A percentile compares a stretch with the other conserved stretches of the same genome.
These are phyloP conservation scores for Zapus hudsonius DNA, from an alignment of 2,113 vertebrate species.

Conservation along the genomic window DNA sequence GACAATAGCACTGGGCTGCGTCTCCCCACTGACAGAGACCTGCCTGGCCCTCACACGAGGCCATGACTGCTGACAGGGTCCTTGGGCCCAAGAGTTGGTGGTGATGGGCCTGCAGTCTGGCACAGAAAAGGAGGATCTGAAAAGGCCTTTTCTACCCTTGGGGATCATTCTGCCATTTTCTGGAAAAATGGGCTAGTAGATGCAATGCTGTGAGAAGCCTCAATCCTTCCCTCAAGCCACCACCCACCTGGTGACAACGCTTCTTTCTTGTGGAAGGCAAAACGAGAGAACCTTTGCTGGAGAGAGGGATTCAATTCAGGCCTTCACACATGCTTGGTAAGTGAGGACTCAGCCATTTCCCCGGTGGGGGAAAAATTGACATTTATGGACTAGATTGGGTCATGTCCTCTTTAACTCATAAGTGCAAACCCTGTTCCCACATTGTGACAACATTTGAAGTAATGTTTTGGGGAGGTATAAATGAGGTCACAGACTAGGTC, in stretches of 20 bases:
- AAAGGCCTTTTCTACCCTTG: not conserved
- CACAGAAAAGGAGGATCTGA: not conserved
- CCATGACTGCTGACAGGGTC: not conserved
- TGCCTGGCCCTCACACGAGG: fast-evolving
- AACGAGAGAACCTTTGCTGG: not conserved
- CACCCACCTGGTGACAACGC: not conserved
- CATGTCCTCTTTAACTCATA: not conserved
- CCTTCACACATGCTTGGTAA: not conserved
- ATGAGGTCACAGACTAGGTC: not conserved
- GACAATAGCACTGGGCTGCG: not conserved
- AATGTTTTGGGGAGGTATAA: not conserved
- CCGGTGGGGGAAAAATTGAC: not conserved
- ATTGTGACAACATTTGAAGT: not conserved
- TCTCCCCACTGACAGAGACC: too few species aligned
- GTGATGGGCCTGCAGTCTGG: not conserved
- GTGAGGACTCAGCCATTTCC: not conserved
- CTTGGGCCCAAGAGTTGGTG: too few species aligned
- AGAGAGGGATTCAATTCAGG: not conserved
- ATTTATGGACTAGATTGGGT: not conserved
- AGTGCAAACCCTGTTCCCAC: not conserved
- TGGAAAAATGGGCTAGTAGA: not conserved
- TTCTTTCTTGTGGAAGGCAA: not conserved
- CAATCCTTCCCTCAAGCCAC: not conserved
- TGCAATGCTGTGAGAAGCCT: not conserved
- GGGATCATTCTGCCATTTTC: not conserved